Conservation (phyloP, 2,797 vertebrate genomes). For the Sebastes nivosus region DNA sequence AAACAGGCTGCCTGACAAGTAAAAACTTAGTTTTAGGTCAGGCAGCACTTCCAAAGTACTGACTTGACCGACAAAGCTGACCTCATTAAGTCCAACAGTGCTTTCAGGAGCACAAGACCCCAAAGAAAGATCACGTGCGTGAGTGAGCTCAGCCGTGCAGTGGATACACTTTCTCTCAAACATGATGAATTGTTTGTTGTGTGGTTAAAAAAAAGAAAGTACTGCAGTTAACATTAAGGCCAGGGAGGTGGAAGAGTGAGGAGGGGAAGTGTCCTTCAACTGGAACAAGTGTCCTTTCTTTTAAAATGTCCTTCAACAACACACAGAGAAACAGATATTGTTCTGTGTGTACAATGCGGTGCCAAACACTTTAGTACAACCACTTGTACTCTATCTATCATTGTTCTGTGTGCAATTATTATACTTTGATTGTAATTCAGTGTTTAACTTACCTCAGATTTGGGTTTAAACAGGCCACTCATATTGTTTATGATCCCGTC, state of each 20-base stretch:
- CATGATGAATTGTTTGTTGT: constrained; percentile 54
- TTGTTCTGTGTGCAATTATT: neutral
- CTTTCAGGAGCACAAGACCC: constrained; percentile 8
- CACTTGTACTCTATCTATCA: neutral
- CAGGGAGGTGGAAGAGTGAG: neutral
- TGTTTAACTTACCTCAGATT: constrained; percentile 80
- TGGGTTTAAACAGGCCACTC: constrained; percentile 88
- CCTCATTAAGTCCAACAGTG: constrained; percentile 11
- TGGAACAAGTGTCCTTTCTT: constrained; percentile 4
- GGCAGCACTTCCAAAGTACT: constrained; percentile 18
- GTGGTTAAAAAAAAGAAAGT: neutral
- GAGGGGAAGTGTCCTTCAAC: constrained; percentile 2
- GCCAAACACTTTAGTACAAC: neutral
- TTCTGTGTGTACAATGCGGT: neutral
- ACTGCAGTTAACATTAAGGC: neutral
- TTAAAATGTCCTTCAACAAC: neutral
- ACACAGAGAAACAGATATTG: neutral
- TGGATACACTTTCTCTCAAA: constrained; percentile 5
- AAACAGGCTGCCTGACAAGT: constrained; percentile 19
- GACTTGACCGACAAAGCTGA: constrained; percentile 26
- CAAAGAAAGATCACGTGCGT: constrained; percentile 17
- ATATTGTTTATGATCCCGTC: constrained; percentile 88
- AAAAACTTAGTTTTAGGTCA: constrained; percentile 50
- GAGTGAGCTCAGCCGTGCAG: constrained; percentile 8
- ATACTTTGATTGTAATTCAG: neutral